These are phyloP conservation scores for Epinephelus lanceolatus DNA, from an alignment of 2,113 vertebrate species.

Conservation along the genomic window DNA sequence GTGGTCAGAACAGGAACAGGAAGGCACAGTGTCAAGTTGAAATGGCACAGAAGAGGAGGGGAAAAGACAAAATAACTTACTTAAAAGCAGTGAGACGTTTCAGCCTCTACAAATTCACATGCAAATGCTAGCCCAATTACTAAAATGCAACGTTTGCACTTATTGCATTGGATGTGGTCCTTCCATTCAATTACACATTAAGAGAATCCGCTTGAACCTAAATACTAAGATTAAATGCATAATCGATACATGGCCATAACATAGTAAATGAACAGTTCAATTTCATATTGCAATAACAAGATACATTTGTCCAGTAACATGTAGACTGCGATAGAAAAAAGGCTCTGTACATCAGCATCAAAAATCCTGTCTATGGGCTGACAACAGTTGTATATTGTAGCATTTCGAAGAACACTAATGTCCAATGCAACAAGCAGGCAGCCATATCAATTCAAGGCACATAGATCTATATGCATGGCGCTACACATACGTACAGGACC, in stretches of 20 bases:
- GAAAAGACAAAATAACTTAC: slow-evolving; percentile 56
- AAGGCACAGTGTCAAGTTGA: slow-evolving; percentile 83
- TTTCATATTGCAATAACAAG: slow-evolving; percentile 54
- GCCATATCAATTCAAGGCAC: slow-evolving; percentile 83
- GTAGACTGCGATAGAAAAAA: slow-evolving; percentile 53
- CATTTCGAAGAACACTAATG: slow-evolving; percentile 63
- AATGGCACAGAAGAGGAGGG: slow-evolving; percentile 72
- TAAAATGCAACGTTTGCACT: slow-evolving; percentile 54
- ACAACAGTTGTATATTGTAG: slow-evolving; percentile 53
- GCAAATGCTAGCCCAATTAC: slow-evolving; percentile 65
- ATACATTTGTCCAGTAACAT: slow-evolving; percentile 49
- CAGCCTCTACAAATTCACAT: slow-evolving; percentile 65
- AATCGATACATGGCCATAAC: slow-evolving; percentile 56
- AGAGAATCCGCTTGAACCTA: slow-evolving; percentile 47
- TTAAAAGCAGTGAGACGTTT: slow-evolving; percentile 50
- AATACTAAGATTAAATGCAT: slow-evolving; percentile 65
- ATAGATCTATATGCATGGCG: slow-evolving; percentile 77
- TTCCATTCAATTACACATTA: slow-evolving; percentile 46
- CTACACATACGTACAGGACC: slow-evolving; percentile 67
- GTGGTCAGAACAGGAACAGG: slow-evolving; percentile 75
- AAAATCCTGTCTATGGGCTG: slow-evolving; percentile 54
- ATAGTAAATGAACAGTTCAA: slow-evolving; percentile 55
- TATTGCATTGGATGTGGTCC: slow-evolving; percentile 52
- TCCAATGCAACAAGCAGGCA: slow-evolving; percentile 77
- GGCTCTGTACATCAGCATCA: slow-evolving; percentile 63